Evolutionary conservation across 2,797 vertebrate species (phyloP).

Genomic region (Simalia tracyae): DNA sequence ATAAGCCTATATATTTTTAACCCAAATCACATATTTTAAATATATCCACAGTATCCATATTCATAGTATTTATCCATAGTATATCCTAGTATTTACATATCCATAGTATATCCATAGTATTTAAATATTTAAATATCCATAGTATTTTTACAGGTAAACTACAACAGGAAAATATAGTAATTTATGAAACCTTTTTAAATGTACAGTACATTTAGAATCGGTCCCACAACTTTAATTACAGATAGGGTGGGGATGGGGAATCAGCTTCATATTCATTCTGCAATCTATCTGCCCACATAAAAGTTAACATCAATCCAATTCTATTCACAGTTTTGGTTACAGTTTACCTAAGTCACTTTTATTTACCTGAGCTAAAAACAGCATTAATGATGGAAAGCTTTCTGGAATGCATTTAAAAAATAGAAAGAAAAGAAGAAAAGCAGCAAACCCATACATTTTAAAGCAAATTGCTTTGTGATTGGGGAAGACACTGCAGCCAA

Average conservation of each 20-base stretch:
- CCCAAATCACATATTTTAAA: background rate
- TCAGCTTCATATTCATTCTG: background rate
- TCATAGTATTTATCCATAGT: too few species aligned
- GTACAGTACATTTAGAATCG: background rate
- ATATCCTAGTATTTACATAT: too few species aligned
- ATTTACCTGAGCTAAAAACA: constrained; percentile 46
- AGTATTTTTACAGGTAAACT: constrained; percentile 4
- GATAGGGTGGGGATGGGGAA: background rate
- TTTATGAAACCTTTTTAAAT: background rate
- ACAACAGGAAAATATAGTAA: background rate
- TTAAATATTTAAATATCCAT: background rate
- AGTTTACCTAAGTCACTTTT: constrained; percentile 13
- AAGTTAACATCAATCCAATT: background rate
- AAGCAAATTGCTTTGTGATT: constrained; percentile 25
- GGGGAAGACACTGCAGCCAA: constrained; percentile 2
- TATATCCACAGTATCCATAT: background rate
- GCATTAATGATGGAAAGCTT: constrained; percentile 1
- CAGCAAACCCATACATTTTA: constrained; percentile 19
- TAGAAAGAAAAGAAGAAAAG: background rate
- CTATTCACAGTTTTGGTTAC: background rate
- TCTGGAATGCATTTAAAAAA: background rate
- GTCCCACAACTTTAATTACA: background rate
- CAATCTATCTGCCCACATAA: background rate
- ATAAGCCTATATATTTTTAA: constrained; percentile 1
- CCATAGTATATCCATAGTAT: too few species aligned